Evolutionary conservation across 2,113 vertebrate species (phyloP).

Genomic region (Orcinus orca): DNA sequence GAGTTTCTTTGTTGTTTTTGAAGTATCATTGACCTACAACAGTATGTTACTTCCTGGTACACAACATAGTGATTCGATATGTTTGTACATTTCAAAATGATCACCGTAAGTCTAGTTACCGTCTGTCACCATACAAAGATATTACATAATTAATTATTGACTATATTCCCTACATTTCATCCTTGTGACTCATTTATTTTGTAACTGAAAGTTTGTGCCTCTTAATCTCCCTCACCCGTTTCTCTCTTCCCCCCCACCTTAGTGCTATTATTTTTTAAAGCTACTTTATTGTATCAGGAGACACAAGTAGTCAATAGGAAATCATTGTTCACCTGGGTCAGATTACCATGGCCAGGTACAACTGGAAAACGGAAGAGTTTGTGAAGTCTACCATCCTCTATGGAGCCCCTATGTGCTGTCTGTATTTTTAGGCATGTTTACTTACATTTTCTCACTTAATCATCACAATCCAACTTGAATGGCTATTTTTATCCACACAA

Average conservation of each 20-base stretch:
- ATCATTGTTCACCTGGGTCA: not conserved
- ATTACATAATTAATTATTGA: not conserved
- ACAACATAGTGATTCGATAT: not conserved
- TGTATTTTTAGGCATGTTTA: not conserved
- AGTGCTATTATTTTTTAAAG: not conserved
- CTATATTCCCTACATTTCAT: not conserved
- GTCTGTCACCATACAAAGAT: not conserved
- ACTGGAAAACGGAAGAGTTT: not conserved
- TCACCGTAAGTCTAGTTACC: not conserved
- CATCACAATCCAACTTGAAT: not conserved
- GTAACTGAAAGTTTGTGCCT: not conserved
- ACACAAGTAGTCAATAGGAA: not conserved
- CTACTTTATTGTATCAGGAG: not conserved
- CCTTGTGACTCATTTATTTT: not conserved
- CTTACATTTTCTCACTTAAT: not conserved
- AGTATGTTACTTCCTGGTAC: not conserved
- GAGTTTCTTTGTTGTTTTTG: not conserved
- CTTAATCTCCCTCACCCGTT: not conserved
- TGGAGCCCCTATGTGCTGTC: not conserved
- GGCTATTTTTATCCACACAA: not conserved
- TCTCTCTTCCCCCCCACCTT: too few relatives aligned
- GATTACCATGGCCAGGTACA: not conserved
- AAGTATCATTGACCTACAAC: not conserved
- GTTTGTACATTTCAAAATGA: not conserved
- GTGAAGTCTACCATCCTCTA: not conserved